A percentile compares a stretch with the other conserved stretches of the same genome.
phyloP scores from a whole-genome alignment of 2,888 invertebrate genomes.

The Torymus tubicola region DNA sequence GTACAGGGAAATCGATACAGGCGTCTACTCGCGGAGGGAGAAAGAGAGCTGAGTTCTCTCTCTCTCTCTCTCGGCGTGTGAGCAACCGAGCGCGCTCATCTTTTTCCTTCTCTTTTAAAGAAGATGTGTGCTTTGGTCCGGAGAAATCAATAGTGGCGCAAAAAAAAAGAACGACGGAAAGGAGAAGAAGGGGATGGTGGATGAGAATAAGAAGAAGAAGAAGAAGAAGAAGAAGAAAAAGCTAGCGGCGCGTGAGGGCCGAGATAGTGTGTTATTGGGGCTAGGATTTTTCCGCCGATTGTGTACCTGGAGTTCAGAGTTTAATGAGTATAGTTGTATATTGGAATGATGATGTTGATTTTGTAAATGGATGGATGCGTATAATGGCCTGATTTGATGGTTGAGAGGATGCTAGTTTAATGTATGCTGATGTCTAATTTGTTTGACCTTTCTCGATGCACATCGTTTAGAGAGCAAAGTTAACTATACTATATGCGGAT shows the following conservation, averaged over 20 bases:
- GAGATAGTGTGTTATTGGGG: constrained; percentile 16
- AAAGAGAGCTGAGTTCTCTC: too few species aligned
- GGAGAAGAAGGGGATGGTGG: background rate
- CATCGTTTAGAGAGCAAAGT: too few species aligned
- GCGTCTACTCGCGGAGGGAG: constrained; percentile 29
- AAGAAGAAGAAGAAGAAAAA: background rate
- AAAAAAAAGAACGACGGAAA: background rate
- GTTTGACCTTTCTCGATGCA: too few species aligned
- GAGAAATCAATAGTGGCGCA: constrained; percentile 41
- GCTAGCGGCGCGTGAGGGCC: background rate
- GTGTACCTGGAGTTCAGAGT: too few species aligned
- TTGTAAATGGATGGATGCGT: too few species aligned
- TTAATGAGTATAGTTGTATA: too few species aligned
- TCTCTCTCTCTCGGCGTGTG: constrained; percentile 4
- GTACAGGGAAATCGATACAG: constrained; percentile 55
- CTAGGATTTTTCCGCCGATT: background rate
- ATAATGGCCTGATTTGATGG: too few species aligned
- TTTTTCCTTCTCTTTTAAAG: constrained; percentile 48
- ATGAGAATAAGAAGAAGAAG: background rate
- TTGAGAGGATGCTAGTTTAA: too few species aligned
- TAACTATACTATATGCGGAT: too few species aligned
- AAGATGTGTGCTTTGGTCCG: constrained; percentile 47
- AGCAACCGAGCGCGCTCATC: constrained; percentile 32
- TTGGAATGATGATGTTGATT: too few species aligned
- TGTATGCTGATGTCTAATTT: too few species aligned